phyloP scores from a whole-genome alignment of 2,888 invertebrate species.

The Conus canariensis region DNA sequence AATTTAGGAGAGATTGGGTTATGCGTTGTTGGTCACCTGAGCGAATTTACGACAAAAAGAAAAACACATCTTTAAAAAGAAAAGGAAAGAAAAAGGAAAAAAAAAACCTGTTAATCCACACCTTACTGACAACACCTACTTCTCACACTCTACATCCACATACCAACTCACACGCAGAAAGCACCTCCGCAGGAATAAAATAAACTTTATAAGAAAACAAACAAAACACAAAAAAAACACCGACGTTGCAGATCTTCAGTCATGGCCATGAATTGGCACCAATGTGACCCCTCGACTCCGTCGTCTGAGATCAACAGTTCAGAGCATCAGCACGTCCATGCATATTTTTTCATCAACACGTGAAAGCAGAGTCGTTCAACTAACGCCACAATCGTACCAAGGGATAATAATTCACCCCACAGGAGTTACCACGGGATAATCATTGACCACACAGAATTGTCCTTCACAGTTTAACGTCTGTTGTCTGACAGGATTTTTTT shows the following conservation, averaged over 20 bases:
- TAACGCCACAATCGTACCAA: neutral
- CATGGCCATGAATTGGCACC: neutral
- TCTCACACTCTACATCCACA: too few relatives aligned
- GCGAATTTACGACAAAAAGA: too few relatives aligned
- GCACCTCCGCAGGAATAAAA: too few relatives aligned
- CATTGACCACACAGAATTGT: neutral
- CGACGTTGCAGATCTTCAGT: neutral
- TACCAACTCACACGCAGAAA: too few relatives aligned
- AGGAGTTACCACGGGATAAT: too few relatives aligned
- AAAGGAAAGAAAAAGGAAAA: too few relatives aligned
- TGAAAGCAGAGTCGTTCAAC: neutral
- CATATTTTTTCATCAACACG: neutral
- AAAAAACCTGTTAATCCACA: too few relatives aligned
- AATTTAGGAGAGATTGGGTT: too few relatives aligned
- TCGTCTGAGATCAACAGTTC: conserved; percentile 11
- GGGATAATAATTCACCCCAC: neutral
- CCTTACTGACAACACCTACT: too few relatives aligned
- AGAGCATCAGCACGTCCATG: neutral
- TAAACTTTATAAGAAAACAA: neutral
- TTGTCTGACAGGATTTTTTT: neutral
- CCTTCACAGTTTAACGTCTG: neutral
- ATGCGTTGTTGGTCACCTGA: too few relatives aligned
- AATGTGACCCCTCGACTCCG: neutral
- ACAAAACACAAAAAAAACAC: neutral
- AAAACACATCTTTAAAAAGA: too few relatives aligned